Evolutionary conservation across 2,113 vertebrate genomes (phyloP).

Genomic region (Arvicanthis niloticus): DNA sequence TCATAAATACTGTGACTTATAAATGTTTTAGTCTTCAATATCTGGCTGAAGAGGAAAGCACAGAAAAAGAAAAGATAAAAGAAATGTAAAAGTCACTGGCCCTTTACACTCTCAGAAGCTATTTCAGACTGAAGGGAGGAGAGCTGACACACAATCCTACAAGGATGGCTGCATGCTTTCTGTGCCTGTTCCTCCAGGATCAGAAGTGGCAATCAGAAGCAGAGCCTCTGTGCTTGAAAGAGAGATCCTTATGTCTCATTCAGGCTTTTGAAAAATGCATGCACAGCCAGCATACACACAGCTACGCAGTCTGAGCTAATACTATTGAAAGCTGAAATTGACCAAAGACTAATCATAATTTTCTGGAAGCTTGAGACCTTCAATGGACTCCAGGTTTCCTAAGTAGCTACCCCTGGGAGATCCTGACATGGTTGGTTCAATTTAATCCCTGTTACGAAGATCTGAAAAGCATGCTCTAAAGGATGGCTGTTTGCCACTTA

Average conservation of each 20-base stretch:
- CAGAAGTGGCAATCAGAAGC: neutral
- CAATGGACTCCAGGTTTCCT: neutral
- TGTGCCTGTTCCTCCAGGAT: neutral
- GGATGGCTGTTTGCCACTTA: neutral
- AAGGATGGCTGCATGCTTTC: neutral
- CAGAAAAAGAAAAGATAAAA: neutral
- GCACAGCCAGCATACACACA: neutral
- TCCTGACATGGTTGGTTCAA: neutral
- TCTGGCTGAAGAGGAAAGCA: neutral
- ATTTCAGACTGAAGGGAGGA: neutral
- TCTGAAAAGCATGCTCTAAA: neutral
- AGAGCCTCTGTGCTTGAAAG: neutral
- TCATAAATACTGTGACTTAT: neutral
- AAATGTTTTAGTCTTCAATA: neutral
- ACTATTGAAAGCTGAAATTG: neutral
- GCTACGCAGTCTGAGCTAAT: neutral
- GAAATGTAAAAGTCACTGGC: neutral
- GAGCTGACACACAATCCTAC: neutral
- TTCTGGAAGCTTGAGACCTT: neutral
- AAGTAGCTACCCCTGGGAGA: neutral
- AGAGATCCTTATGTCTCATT: neutral
- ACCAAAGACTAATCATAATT: slow-evolving; percentile 5
- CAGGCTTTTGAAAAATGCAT: neutral
- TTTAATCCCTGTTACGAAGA: neutral
- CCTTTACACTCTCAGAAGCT: neutral